A percentile compares a stretch with the other conserved stretches of the same genome.
Evolutionary conservation across 2,888 invertebrate genomes (phyloP).

Genomic region (Andricus quercusramuli): DNA sequence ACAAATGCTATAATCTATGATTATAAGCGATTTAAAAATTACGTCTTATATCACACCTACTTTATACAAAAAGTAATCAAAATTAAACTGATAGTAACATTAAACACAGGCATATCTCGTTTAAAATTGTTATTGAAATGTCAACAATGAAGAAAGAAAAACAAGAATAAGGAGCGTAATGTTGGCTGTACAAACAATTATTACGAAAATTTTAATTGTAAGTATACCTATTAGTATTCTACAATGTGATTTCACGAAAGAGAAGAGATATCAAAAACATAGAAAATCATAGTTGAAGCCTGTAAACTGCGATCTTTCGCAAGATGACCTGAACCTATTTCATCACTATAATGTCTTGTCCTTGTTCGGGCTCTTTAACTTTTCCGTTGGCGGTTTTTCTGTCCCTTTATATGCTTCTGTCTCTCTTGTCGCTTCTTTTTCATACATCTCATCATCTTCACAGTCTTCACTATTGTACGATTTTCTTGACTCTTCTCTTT

Average conservation of each 20-base stretch:
- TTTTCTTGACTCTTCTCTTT: conserved; percentile 56
- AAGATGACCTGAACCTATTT: not conserved
- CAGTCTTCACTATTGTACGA: conserved; percentile 57
- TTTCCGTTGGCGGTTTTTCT: conserved; percentile 3
- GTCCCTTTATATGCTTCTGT: not conserved
- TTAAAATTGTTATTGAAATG: not conserved
- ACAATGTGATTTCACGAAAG: not conserved
- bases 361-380: conserved; percentile 48
- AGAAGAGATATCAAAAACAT: not conserved
- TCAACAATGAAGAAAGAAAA: not conserved
- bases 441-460: conserved; percentile 43
- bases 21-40: not conserved
- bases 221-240: not conserved
- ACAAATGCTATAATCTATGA: not conserved
- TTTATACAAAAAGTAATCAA: not conserved
- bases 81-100: not conserved
- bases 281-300: not conserved
- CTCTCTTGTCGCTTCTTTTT: conserved; percentile 47
- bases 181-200: not conserved
- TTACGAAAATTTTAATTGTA: not conserved
- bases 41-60: not conserved
- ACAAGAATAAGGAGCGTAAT: not conserved
- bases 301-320: not conserved
- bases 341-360: conserved; percentile 56
- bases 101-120: not conserved